Evolutionary conservation across 2,888 invertebrate species (phyloP).

Genomic region (Drosophila kuntzei): DNA sequence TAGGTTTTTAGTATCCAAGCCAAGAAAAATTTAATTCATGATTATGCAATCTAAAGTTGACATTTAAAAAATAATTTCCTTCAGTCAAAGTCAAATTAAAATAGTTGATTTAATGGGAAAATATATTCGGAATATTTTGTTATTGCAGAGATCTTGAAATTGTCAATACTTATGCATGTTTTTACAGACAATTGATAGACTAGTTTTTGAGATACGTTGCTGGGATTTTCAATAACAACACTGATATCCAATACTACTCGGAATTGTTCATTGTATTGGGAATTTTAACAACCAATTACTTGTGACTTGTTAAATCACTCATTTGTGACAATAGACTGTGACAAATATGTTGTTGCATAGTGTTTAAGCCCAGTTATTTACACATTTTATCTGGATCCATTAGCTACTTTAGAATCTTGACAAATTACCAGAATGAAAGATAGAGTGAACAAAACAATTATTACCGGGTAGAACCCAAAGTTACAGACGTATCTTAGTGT

Average conservation of each 20-base stretch:
- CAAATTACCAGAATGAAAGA: constrained; percentile 2
- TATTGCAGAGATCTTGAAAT: background rate
- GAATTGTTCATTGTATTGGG: background rate
- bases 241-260: background rate
- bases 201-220: background rate
- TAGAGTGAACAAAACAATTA: constrained; percentile 3
- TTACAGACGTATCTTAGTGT: background rate
- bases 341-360: constrained; percentile 7
- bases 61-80: background rate
- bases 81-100: background rate
- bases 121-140: background rate
- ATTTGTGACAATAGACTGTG: background rate
- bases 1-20: too few species aligned
- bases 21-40: too few species aligned
- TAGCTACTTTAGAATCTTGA: constrained; percentile 2
- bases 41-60: background rate
- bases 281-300: background rate
- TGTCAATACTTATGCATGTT: background rate
- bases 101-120: background rate
- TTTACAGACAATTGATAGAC: background rate
- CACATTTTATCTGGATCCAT: constrained; percentile 7
- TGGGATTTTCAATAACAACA: background rate
- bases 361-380: constrained; percentile 4
- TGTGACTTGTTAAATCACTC: constrained; percentile 1
- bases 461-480: background rate